Base-by-base conservation (phyloP, 2,113 vertebrate species). In the Zosterops borbonicus region DNA sequence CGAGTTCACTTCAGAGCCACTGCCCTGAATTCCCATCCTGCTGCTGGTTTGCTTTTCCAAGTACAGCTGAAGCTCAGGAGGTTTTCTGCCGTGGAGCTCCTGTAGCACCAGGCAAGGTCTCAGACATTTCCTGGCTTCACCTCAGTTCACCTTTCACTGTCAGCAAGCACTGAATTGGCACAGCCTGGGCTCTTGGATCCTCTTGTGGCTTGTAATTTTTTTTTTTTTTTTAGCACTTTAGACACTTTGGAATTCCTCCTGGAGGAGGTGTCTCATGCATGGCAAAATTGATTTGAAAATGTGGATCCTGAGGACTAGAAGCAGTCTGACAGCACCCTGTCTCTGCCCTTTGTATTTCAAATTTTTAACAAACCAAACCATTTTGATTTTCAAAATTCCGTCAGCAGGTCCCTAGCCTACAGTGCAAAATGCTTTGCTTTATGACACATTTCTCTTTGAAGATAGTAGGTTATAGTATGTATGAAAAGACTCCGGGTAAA, bases 401-500 rank as follows among this genome's bases (percentile, higher is more conserved):
- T 42, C 25, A 16, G 14, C 47, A 71, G 58, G 5, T 63, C 17
- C 68, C 39, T 33, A 62, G 56, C 37, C 39, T 62, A 37, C 33
- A 71, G 12, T 52, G 33, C 33, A 63, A 13, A 33, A 73, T 33
- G 22, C 17, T 83, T 83, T 53, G 22, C 5, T 53, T 46, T 73
- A 31, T 83, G 58, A 46, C 17, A 44, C 33, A 37, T 97, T 97
- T 96, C 95, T 93, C 92, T 89, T 97, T 97, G 90, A 80, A 97
- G 82, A 98, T 97, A 97, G 91, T 98, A 98, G 96, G 90, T 97
- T 98, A 99, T 98, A 98, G 87, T 97, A 98, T 98, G 98, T 99
- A 99, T 98, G 99, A 99, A 99, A 99, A 99, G 99, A 99, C 97
- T 98, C 98, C 98, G 25, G 97, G 97, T 98, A 98, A 98, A 98